A percentile compares a stretch with the other conserved stretches of the same genome.
Evolutionary conservation across 1,140 invertebrate species (phyloP).

Genomic region (Ylistrum balloti): DNA sequence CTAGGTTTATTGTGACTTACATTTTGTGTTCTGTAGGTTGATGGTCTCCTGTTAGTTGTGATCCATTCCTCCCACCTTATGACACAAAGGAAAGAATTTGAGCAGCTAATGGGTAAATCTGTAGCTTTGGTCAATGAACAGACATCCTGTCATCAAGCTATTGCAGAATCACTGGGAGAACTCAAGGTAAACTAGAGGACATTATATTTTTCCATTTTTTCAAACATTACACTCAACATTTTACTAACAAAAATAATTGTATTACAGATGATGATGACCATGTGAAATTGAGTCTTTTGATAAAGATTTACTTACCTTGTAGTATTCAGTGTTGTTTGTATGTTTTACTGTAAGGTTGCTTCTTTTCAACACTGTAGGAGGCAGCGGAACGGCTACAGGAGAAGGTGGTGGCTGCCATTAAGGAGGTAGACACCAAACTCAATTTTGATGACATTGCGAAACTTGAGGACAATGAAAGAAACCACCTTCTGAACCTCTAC

Average conservation of each 20-base stretch:
- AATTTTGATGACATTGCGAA: slow-evolving; percentile 81
- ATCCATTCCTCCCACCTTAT: slow-evolving; percentile 81
- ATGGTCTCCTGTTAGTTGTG: slow-evolving; percentile 83
- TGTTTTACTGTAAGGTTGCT: slow-evolving; percentile 6
- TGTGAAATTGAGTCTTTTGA: too few species aligned
- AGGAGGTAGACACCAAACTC: slow-evolving; percentile 86
- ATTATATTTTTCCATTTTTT: too few species aligned
- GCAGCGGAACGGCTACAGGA: slow-evolving; percentile 86
- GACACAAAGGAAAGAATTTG: slow-evolving; percentile 80
- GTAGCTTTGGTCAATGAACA: slow-evolving; percentile 82
- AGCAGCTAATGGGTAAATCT: slow-evolving; percentile 80
- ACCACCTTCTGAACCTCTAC: slow-evolving; percentile 85
- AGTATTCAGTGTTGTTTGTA: too few species aligned
- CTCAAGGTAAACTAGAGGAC: slow-evolving; percentile 85
- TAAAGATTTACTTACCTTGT: too few species aligned
- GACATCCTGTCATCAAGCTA: slow-evolving; percentile 84
- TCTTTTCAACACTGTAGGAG: slow-evolving; percentile 80
- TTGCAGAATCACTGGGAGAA: slow-evolving; percentile 85
- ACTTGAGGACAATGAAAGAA: slow-evolving; percentile 85
- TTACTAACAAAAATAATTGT: too few species aligned
- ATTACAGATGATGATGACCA: too few species aligned
- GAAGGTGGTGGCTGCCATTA: slow-evolving; percentile 86
- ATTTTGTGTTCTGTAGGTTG: slow-evolving; percentile 75
- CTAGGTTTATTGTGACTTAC: too few species aligned
- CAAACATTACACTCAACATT: too few species aligned